Evolutionary conservation across 2,797 vertebrate genomes (phyloP), one percentile per base, ranked within the genome.

Genomic region (Anabacerthia variegaticeps): DNA sequence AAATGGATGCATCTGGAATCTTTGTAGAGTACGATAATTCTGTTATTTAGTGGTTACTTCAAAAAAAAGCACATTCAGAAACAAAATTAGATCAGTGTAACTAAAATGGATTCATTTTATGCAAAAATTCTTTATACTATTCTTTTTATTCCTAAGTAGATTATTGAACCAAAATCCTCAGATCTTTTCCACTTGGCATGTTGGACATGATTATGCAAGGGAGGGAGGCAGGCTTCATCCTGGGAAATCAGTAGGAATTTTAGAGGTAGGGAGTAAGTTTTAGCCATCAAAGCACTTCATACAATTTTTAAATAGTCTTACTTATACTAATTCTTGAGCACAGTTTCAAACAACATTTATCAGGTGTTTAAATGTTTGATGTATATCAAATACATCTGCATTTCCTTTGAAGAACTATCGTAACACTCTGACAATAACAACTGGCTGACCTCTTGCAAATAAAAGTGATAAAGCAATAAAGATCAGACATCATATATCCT

Each of bases 1-100:
- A 95, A 88, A 82, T 58, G 48, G 19, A 28, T 76, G 32, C 44
- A 88, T 94, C 89, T 95, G 93, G 76, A 78, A 80, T 88, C n/a
- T 83, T 61, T 68, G 58, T 61, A 88, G 73, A 88, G 51, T 58
- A 65, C n/a, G 58, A 52, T 59, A 89, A 78, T 72, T 89, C 56
- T 72, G 62, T 66, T 86, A 52, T 69, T 95, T 81, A 94, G 34
- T 75, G 43, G 48, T 84, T 89, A 55, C 73, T 94, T 94, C 55
- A 41, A 39, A 81, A 75, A 46, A 84, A 34, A 72, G 32, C 18
- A 55, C n/a, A 61, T 61, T 89, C 49, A 58, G 73, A 89, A 83
- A 63, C 3, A 14, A 81, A 66, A 88, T 80, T 92, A 82, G 48
- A 48, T 41, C 76, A 66, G 76, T 79, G 36, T 46, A 76, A 59